Evolutionary conservation across 2,113 vertebrate genomes (phyloP).

Genomic region (Rhinoderma darwinii): DNA sequence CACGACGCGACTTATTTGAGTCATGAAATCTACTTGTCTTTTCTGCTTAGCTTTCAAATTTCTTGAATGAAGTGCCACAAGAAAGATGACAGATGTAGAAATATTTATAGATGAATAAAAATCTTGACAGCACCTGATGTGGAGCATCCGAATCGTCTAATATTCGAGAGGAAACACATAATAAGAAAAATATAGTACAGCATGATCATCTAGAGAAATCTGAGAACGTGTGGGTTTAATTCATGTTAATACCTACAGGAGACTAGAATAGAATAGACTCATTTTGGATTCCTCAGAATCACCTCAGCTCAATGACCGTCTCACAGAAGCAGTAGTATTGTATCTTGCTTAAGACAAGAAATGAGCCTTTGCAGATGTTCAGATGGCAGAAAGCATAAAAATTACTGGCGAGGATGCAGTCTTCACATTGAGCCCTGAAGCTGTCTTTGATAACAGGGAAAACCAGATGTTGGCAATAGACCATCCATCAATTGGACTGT

Average conservation of each 20-base stretch:
- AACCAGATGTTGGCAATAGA: conserved; percentile 49
- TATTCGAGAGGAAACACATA: not conserved
- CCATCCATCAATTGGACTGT: conserved; percentile 9
- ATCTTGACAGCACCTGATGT: not conserved
- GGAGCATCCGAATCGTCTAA: not conserved
- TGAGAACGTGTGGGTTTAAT: not conserved
- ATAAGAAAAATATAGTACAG: not conserved
- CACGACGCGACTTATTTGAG: no score
- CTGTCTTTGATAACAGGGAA: conserved; percentile 24
- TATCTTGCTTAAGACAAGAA: not conserved
- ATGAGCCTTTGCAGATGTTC: conserved; percentile 21
- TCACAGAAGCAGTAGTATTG: conserved; percentile 2
- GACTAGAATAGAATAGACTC: not conserved
- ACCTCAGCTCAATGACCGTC: no score
- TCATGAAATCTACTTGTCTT: no score
- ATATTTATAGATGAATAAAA: not conserved
- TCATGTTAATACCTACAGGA: not conserved
- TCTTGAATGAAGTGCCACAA: not conserved
- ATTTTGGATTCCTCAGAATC: not conserved
- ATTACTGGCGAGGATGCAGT: not conserved
- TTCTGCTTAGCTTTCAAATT: no score
- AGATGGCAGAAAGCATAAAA: conserved; percentile 23
- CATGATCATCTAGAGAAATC: not conserved
- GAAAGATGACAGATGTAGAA: conserved; percentile 11
- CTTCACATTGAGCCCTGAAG: conserved; percentile 9